A percentile compares a stretch with the other conserved stretches of the same genome.
These are phyloP conservation scores for Cepphus grylle DNA, from an alignment of 2,113 vertebrate genomes.

Conservation along the genomic window DNA sequence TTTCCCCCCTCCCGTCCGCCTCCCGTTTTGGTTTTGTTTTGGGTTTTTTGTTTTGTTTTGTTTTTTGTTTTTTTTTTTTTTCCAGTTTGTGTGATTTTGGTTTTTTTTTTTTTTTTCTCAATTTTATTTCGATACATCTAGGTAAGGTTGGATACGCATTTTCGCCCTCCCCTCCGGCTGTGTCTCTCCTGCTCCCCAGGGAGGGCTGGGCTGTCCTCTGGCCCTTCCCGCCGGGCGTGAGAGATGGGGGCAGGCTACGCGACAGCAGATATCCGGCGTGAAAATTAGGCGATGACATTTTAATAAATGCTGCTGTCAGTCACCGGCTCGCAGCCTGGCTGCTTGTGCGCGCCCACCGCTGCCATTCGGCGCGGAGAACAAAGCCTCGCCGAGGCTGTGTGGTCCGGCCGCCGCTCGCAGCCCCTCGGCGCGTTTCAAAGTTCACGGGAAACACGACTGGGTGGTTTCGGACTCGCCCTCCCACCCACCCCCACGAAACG, in stretches of 20 bases:
- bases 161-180: neutral
- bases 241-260: neutral
- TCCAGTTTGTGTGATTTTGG: neutral
- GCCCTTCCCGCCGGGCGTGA: neutral
- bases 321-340: neutral
- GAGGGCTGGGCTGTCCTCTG: neutral
- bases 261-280: slow-evolving; percentile 6
- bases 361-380: slow-evolving; percentile 24
- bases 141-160: neutral
- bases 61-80: no score
- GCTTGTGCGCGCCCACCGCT: neutral
- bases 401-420: neutral
- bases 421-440: neutral
- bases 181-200: neutral
- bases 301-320: slow-evolving; percentile 57
- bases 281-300: slow-evolving; percentile 57
- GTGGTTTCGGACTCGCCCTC: neutral
- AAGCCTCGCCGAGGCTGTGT: neutral
- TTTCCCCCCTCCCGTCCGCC: neutral
- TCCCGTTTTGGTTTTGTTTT: no score
- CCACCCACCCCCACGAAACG: neutral
- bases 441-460: neutral
- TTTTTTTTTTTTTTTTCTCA: no score
- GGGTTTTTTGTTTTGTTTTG: no score
- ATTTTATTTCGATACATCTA: neutral